These are phyloP conservation scores for Sialia sialis DNA, from an alignment of 2,113 vertebrate genomes.

Conservation along the genomic window DNA sequence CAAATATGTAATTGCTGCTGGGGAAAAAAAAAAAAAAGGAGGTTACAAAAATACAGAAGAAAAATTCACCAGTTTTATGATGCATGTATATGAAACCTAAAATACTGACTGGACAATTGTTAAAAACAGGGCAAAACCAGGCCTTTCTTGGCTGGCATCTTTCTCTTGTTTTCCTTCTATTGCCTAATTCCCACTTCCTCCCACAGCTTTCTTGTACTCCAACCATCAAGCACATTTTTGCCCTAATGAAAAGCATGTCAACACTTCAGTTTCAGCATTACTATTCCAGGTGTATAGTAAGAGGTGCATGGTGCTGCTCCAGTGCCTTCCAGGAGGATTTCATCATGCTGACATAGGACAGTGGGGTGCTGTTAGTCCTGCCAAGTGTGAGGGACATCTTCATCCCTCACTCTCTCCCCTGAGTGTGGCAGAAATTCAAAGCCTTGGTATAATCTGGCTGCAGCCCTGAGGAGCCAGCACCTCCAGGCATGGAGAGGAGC, in stretches of 20 bases:
- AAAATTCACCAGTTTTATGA: not conserved
- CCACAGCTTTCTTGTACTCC: not conserved
- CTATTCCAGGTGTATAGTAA: not conserved
- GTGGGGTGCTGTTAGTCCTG: not conserved
- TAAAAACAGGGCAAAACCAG: not conserved
- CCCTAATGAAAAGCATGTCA: not conserved
- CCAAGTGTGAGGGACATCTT: rapidly evolving
- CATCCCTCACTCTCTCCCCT: not conserved
- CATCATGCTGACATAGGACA: rapidly evolving
- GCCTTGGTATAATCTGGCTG: not conserved
- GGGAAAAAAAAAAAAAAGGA: not conserved
- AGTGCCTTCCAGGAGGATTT: not conserved
- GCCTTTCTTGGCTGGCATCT: not conserved
- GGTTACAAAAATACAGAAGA: not conserved
- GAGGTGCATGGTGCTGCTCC: not conserved
- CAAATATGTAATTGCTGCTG: not conserved
- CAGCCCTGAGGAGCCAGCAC: rapidly evolving
- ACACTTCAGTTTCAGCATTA: not conserved
- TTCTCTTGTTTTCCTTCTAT: not conserved
- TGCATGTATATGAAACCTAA: not conserved
- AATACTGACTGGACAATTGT: not conserved
- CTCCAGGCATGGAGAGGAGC: not conserved
- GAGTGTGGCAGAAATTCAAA: not conserved
- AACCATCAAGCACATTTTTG: not conserved
- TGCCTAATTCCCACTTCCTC: not conserved